phyloP scores from a whole-genome alignment of 2,888 invertebrate species.

The Drosophila borborema region DNA sequence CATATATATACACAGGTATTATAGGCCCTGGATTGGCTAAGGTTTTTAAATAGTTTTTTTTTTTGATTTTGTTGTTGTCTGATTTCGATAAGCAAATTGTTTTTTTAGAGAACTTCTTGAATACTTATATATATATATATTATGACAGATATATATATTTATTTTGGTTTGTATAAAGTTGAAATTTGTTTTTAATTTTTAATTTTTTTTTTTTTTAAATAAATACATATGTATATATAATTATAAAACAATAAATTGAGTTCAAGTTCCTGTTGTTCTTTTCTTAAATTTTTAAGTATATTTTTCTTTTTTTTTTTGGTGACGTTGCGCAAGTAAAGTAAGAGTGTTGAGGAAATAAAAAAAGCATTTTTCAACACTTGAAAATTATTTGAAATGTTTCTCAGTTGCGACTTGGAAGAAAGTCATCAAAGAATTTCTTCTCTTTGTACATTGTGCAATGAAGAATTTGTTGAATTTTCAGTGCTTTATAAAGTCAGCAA shows the following conservation, averaged over 20 bases:
- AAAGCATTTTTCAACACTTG: slow-evolving; percentile 59
- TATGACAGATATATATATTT: slow-evolving; percentile 37
- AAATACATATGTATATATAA: slow-evolving; percentile 53
- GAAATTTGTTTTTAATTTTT: slow-evolving; percentile 26
- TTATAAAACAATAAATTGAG: slow-evolving; percentile 56
- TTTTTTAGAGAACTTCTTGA: slow-evolving; percentile 41
- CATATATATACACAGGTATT: slow-evolving; percentile 85
- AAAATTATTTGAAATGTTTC: slow-evolving; percentile 51
- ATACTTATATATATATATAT: slow-evolving; percentile 32
- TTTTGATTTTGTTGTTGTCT: slow-evolving; percentile 44
- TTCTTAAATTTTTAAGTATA: background rate
- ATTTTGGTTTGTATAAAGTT: slow-evolving; percentile 48
- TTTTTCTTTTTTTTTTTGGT: slow-evolving; percentile 9
- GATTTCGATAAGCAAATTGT: slow-evolving; percentile 63
- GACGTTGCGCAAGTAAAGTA: slow-evolving; percentile 44
- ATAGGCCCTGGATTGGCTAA: slow-evolving; percentile 84
- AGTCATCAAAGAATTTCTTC: slow-evolving; percentile 43
- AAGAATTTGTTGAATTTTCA: slow-evolving; percentile 60
- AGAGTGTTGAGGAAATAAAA: slow-evolving; percentile 44
- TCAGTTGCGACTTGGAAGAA: slow-evolving; percentile 40
- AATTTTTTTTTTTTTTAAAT: slow-evolving; percentile 33
- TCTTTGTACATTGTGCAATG: slow-evolving; percentile 68
- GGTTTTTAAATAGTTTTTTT: slow-evolving; percentile 63
- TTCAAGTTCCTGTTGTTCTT: slow-evolving; percentile 56
- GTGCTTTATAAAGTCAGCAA: slow-evolving; percentile 74